phyloP scores from a whole-genome alignment of 1,140 invertebrate genomes.

The Dendrolimus kikuchii region DNA sequence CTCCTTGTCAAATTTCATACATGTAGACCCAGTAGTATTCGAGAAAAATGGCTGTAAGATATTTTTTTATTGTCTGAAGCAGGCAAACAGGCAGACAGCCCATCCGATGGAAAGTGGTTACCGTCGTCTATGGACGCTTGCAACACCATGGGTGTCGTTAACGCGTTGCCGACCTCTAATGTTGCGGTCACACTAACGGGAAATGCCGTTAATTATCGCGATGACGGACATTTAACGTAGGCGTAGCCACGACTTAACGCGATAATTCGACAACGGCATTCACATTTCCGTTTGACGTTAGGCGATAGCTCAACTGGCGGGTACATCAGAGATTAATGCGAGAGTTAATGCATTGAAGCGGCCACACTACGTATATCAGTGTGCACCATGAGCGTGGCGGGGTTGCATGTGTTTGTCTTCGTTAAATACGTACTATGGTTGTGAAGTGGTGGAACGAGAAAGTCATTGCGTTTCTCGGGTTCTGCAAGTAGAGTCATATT shows the following conservation, averaged over 20 bases:
- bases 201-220: constrained; percentile 1
- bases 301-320: not conserved
- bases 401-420: constrained; percentile 2
- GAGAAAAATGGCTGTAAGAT: too few relatives aligned
- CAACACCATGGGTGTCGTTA: too few relatives aligned
- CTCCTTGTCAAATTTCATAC: too few relatives aligned
- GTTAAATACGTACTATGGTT: not conserved
- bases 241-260: constrained; percentile 5
- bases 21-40: too few relatives aligned
- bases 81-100: too few relatives aligned
- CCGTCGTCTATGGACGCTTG: too few relatives aligned
- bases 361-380: constrained; percentile 5
- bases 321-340: constrained; percentile 7
- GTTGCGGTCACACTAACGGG: not conserved
- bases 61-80: too few relatives aligned
- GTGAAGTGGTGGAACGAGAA: constrained; percentile 13
- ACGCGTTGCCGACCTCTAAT: not conserved
- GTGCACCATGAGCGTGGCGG: too few relatives aligned
- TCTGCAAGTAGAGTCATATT: constrained; percentile 20
- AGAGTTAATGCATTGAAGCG: constrained; percentile 6
- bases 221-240: constrained; percentile 2
- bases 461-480: constrained; percentile 14
- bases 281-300: constrained; percentile 5
- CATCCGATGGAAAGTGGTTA: too few relatives aligned
- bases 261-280: constrained; percentile 8